A percentile compares a stretch with the other conserved stretches of the same genome.
Evolutionary conservation across 2,888 invertebrate species (phyloP).

Genomic region (Ptilodon capucinus): DNA sequence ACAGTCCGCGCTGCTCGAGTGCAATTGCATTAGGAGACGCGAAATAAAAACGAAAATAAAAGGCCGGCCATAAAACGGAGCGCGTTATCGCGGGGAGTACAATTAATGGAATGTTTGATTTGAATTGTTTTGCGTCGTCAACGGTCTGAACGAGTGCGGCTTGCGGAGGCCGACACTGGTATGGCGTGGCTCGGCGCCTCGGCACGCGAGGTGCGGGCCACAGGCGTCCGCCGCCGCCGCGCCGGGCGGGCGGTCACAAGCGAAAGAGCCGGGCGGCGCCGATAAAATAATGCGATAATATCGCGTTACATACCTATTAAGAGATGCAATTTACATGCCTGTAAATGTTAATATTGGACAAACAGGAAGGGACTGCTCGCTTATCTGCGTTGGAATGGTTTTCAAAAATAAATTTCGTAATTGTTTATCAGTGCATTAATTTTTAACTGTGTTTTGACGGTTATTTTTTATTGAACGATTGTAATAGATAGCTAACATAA

Average conservation of each 20-base stretch:
- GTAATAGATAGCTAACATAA: too few relatives aligned
- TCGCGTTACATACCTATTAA: constrained; percentile 69
- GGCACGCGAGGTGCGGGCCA: constrained; percentile 2
- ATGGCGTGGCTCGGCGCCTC: constrained; percentile 36
- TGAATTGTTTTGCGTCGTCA: constrained; percentile 45
- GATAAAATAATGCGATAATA: constrained; percentile 69
- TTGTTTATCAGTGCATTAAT: not conserved
- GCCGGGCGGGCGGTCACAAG: constrained; percentile 65
- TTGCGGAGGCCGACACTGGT: constrained; percentile 50
- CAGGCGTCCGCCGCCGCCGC: constrained; percentile 17
- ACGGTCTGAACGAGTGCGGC: constrained; percentile 43
- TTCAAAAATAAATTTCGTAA: constrained; percentile 1
- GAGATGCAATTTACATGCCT: constrained; percentile 62
- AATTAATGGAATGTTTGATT: constrained; percentile 75
- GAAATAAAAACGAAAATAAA: constrained; percentile 76
- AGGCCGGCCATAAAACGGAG: constrained; percentile 67
- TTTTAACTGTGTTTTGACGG: too few relatives aligned
- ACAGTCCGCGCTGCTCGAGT: constrained; percentile 69
- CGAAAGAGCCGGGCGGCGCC: constrained; percentile 54
- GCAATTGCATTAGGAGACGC: constrained; percentile 76
- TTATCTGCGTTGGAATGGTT: constrained; percentile 33
- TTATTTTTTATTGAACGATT: too few relatives aligned
- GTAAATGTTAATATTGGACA: constrained; percentile 63
- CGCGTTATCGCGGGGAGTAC: constrained; percentile 69
- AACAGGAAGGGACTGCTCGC: constrained; percentile 50